Evolutionary conservation across 1,140 invertebrate genomes (phyloP).

Genomic region (Brachionus angularis): DNA sequence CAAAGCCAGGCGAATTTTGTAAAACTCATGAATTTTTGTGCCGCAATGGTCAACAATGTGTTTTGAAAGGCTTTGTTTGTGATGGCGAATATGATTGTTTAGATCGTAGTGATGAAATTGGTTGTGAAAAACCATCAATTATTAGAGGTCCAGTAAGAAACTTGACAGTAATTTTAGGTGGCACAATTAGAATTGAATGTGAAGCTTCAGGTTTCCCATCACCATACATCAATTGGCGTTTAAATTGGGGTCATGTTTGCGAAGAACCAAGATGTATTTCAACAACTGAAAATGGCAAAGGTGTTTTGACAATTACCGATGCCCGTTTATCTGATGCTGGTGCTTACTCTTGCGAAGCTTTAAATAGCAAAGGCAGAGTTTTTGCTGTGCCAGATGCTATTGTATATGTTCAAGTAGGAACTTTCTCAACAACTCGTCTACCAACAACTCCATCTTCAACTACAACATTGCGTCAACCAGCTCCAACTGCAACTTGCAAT

Average conservation of each 20-base stretch:
- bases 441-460: constrained; percentile 1
- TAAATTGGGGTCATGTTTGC: constrained; percentile 90
- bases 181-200: constrained; percentile 73
- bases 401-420: constrained; percentile 64
- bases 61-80: constrained; percentile 87
- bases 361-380: constrained; percentile 76
- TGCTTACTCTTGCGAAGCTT: constrained; percentile 93
- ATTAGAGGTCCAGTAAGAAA: constrained; percentile 66
- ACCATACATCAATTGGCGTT: constrained; percentile 86
- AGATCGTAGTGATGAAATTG: constrained; percentile 83
- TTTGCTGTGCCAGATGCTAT: constrained; percentile 87
- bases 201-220: constrained; percentile 79
- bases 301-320: constrained; percentile 74
- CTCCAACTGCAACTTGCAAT: neutral
- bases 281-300: constrained; percentile 58
- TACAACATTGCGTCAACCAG: neutral
- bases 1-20: constrained; percentile 65
- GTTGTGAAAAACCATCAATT: constrained; percentile 69
- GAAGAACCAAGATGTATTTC: constrained; percentile 65
- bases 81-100: constrained; percentile 79
- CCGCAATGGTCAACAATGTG: constrained; percentile 70
- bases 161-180: constrained; percentile 67
- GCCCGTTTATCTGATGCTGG: constrained; percentile 73
- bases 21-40: constrained; percentile 79
- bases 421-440: neutral